Evolutionary conservation across 2,113 vertebrate species (phyloP).

Genomic region (Furnarius figulus): DNA sequence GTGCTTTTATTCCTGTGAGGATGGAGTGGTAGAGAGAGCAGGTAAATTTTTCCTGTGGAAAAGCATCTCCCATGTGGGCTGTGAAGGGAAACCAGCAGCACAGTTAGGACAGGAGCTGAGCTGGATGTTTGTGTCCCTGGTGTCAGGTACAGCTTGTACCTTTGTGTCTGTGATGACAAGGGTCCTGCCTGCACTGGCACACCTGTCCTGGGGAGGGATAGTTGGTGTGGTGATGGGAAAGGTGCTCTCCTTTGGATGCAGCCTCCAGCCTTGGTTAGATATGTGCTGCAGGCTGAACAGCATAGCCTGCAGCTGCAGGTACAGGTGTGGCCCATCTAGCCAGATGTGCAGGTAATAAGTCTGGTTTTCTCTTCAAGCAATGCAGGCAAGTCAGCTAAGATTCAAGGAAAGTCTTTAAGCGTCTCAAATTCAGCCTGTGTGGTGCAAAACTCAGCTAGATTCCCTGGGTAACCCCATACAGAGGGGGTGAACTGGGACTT

Average conservation of each 20-base stretch:
- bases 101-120: neutral
- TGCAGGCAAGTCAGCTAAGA: neutral
- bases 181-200: neutral
- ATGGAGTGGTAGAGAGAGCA: neutral
- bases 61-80: rapidly evolving
- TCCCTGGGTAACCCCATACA: neutral
- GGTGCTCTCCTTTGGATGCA: neutral
- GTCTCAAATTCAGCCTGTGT: rapidly evolving
- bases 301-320: neutral
- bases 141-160: neutral
- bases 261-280: neutral
- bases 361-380: neutral
- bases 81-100: neutral
- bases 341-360: neutral
- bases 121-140: neutral
- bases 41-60: neutral
- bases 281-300: neutral
- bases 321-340: neutral
- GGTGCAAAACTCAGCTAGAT: neutral
- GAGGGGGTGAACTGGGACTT: neutral
- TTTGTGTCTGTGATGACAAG: neutral
- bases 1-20: neutral
- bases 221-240: neutral
- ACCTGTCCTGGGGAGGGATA: neutral
- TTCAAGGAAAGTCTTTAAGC: neutral